These are phyloP conservation scores for Cydia splendana DNA, from an alignment of 1,140 invertebrate species.

Conservation along the genomic window DNA sequence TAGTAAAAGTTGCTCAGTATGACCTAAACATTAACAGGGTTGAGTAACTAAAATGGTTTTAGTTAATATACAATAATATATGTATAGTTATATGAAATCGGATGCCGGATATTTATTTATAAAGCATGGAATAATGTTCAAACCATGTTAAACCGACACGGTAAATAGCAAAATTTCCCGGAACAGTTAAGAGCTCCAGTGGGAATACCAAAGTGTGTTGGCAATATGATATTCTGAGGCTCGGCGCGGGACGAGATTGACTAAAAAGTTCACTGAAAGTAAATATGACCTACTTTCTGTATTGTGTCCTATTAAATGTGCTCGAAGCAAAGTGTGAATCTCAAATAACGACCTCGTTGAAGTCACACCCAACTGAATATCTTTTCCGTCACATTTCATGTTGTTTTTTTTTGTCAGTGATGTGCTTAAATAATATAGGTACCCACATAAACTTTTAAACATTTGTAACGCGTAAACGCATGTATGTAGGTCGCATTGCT, in stretches of 20 bases:
- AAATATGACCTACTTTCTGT: conserved; percentile 25
- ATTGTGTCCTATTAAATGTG: conserved; percentile 5
- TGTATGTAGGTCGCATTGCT: too few relatives aligned
- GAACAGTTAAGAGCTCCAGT: conserved; percentile 16
- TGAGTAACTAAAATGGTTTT: too few relatives aligned
- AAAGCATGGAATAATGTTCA: conserved; percentile 1
- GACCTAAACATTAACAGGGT: too few relatives aligned
- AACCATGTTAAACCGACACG: not conserved
- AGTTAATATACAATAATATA: too few relatives aligned
- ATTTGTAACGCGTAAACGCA: too few relatives aligned
- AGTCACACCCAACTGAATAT: not conserved
- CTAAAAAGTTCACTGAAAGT: conserved; percentile 31
- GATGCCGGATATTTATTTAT: not conserved
- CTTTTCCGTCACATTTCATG: not conserved
- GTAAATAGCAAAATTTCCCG: conserved; percentile 1
- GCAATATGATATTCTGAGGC: conserved; percentile 30
- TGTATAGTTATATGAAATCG: too few relatives aligned
- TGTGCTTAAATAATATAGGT: too few relatives aligned
- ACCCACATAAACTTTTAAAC: too few relatives aligned
- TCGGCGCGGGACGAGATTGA: conserved; percentile 29
- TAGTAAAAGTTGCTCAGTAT: too few relatives aligned
- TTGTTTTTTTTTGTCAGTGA: not conserved
- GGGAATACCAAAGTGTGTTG: conserved; percentile 21
- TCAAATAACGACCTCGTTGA: not conserved
- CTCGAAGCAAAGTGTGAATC: not conserved